Percentiles rank a stretch among this genome's conserved stretches.
phyloP scores from a whole-genome alignment of 2,113 vertebrate genomes.

The Bubo blakistoni region DNA sequence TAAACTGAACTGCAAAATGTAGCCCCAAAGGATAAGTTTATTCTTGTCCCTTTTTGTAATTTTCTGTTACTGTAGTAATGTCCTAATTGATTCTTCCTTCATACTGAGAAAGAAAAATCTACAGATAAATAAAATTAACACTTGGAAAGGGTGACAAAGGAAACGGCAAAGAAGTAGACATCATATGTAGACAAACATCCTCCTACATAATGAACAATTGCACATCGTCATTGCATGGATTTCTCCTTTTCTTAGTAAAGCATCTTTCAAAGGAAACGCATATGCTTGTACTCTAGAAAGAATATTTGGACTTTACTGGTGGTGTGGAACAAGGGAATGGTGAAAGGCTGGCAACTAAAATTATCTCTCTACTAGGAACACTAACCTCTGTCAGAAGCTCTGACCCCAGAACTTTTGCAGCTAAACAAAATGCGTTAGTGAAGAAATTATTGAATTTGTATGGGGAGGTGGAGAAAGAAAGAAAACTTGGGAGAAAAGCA shows the following conservation, averaged over 20 bases:
- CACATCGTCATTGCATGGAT: background rate
- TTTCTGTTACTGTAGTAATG: background rate
- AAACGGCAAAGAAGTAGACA: background rate
- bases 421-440: too few species aligned
- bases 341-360: background rate
- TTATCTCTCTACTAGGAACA: background rate
- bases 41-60: background rate
- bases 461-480: accelerated
- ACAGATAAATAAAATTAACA: background rate
- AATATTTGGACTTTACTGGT: background rate
- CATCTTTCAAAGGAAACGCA: background rate
- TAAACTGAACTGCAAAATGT: background rate
- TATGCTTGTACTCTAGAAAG: background rate
- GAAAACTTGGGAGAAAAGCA: background rate
- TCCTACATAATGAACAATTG: background rate
- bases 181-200: background rate
- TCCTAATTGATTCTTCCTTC: constrained; percentile 4
- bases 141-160: background rate
- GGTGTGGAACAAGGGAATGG: background rate
- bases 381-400: background rate
- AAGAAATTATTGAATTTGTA: background rate
- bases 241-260: background rate
- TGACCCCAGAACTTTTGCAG: background rate
- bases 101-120: background rate
- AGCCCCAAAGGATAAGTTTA: background rate